Conservation (phyloP, 2,113 vertebrate genomes). For the Calypte anna region DNA sequence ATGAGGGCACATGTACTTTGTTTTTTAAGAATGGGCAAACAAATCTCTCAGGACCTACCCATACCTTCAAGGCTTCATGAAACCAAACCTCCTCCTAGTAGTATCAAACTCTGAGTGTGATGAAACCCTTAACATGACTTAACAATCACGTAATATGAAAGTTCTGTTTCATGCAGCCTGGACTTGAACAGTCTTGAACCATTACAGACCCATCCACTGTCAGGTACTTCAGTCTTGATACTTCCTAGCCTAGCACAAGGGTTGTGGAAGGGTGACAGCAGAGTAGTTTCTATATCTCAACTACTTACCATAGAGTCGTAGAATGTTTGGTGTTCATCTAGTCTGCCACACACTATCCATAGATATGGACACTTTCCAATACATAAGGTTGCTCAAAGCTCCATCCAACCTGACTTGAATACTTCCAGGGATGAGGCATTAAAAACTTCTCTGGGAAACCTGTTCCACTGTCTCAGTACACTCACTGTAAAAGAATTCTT, state of each 20-base stretch:
- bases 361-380: background rate
- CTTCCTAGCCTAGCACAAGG: background rate
- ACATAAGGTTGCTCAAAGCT: background rate
- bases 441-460: background rate
- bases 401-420: background rate
- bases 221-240: background rate
- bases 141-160: background rate
- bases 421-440: background rate
- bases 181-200: background rate
- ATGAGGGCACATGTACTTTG: background rate
- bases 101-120: background rate
- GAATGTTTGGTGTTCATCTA: background rate
- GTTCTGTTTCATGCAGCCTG: background rate
- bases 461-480: background rate
- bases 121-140: background rate
- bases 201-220: background rate
- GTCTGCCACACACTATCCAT: fast-evolving
- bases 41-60: background rate
- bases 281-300: background rate
- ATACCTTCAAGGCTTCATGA: background rate
- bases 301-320: background rate
- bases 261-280: background rate
- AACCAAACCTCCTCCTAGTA: background rate
- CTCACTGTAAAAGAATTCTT: background rate
- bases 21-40: background rate